Conservation (phyloP, 2,797 vertebrate species). For the Spatula versicolor region DNA sequence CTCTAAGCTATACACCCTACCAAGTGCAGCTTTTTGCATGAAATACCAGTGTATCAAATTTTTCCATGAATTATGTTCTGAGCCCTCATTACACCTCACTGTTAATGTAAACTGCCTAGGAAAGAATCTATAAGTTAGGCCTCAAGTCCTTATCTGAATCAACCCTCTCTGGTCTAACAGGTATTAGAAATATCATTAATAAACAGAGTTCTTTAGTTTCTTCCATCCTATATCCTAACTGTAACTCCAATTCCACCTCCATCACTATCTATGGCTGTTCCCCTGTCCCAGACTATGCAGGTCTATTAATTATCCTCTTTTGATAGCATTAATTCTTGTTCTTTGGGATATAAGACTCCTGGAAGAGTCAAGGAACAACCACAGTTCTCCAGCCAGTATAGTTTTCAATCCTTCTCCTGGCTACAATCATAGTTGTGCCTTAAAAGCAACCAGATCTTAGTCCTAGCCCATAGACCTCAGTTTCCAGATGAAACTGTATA, state of each 20-base stretch:
- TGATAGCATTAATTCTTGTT: not conserved
- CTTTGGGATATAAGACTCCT: not conserved
- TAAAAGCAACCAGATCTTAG: not conserved
- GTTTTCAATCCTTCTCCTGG: not conserved
- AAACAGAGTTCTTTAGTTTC: not conserved
- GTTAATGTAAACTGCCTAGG: not conserved
- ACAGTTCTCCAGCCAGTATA: not conserved
- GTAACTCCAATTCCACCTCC: not conserved
- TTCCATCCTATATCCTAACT: not conserved
- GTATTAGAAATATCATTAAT: not conserved
- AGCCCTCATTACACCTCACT: not conserved
- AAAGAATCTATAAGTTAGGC: not conserved
- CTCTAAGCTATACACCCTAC: not conserved
- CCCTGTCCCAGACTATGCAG: not conserved
- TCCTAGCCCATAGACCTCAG: not conserved
- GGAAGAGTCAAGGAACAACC: not conserved
- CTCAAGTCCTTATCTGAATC: not conserved
- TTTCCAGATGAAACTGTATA: not conserved
- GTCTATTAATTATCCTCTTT: not conserved
- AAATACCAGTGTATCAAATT: not conserved
- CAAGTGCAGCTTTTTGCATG: not conserved
- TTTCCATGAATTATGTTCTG: not conserved
- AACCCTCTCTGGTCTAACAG: not conserved
- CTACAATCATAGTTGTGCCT: not conserved
- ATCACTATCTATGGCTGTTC: not conserved